These are phyloP conservation scores for Drosophila mimetica DNA, from an alignment of 2,888 invertebrate species.

Conservation along the genomic window DNA sequence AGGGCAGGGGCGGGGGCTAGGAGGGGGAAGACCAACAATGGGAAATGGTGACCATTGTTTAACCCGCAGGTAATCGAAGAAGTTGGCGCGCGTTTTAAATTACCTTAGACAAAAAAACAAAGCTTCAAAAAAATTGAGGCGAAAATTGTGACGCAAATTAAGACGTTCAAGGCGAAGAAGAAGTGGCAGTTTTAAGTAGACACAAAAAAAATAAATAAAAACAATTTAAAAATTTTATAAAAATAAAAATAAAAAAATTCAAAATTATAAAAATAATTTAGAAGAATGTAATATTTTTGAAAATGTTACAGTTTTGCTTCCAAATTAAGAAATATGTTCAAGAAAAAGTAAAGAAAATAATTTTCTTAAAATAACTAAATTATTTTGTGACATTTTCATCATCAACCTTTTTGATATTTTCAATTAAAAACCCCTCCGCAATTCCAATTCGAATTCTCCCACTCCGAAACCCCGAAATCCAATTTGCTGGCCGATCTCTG, in stretches of 20 bases:
- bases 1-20: not conserved
- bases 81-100: constrained; percentile 65
- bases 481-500: constrained; percentile 2
- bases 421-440: constrained; percentile 2
- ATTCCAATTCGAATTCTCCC: not conserved
- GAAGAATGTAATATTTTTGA: too few species aligned
- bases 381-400: not conserved
- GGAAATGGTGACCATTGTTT: constrained; percentile 34
- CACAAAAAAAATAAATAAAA: too few species aligned
- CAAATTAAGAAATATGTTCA: too few species aligned
- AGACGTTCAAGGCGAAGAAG: constrained; percentile 7
- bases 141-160: constrained; percentile 44
- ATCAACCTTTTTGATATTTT: not conserved
- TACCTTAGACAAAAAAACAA: constrained; percentile 46
- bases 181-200: not conserved
- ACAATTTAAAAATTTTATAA: too few species aligned
- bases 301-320: too few species aligned
- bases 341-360: too few species aligned
- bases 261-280: too few species aligned
- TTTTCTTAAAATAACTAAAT: too few species aligned
- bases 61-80: constrained; percentile 70
- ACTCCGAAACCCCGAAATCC: constrained; percentile 11
- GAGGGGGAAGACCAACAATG: constrained; percentile 16
- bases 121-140: constrained; percentile 5
- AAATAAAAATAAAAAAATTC: too few species aligned